phyloP scores from a whole-genome alignment of 2,888 invertebrate genomes.

The Aplocera efformata region DNA sequence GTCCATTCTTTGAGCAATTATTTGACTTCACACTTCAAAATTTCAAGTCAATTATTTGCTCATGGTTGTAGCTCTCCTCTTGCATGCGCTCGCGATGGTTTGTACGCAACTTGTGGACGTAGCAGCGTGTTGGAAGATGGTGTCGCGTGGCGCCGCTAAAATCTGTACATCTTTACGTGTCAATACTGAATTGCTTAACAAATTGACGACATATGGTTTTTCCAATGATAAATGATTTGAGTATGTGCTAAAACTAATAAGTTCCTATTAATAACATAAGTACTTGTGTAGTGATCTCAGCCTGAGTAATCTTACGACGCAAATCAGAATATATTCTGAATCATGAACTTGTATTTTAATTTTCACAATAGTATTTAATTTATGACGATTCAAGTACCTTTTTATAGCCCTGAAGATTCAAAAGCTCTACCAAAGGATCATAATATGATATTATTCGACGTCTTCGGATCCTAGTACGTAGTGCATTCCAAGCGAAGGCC shows the following conservation, averaged over 20 bases:
- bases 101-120: too few relatives aligned
- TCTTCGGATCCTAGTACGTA: background rate
- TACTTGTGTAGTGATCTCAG: background rate
- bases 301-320: slow-evolving; percentile 19
- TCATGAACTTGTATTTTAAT: slow-evolving; percentile 1
- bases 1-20: too few relatives aligned
- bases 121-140: too few relatives aligned
- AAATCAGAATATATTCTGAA: slow-evolving; percentile 52
- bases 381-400: slow-evolving; percentile 2
- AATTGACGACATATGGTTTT: slow-evolving; percentile 5
- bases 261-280: slow-evolving; percentile 6
- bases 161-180: too few relatives aligned
- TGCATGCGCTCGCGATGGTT: too few relatives aligned
- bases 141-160: too few relatives aligned
- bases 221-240: background rate
- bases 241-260: background rate
- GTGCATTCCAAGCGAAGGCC: too few relatives aligned
- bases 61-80: too few relatives aligned
- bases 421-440: background rate
- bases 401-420: background rate
- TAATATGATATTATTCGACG: background rate
- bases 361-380: too few relatives aligned
- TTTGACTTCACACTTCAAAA: too few relatives aligned
- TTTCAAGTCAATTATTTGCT: too few relatives aligned
- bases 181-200: too few relatives aligned